Evolutionary conservation across 2,888 invertebrate species (phyloP), one percentile per base, ranked within the genome.

Genomic region (Agrotis segetum): DNA sequence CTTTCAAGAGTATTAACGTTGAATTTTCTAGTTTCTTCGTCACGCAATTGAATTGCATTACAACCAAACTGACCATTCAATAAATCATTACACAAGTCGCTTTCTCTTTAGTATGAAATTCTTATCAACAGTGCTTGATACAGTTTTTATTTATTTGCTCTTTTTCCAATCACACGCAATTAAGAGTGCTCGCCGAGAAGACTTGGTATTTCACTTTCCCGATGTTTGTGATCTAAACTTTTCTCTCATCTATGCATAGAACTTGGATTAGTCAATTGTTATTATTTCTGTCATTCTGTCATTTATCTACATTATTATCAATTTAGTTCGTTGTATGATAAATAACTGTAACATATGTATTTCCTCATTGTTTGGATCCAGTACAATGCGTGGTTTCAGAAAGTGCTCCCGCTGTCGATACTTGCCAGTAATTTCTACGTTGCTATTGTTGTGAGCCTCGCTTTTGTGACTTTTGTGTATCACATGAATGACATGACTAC

Each of bases 361-460:
- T 89, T 85, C 77, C 83, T 87, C 84, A 89, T 89, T 90, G 89
- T 90, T 87, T 83, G 83, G 76, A 69, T 81, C 79, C 82, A 76
- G 83, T 83, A 88, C 88, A 91, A 89, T 88, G 81, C 84, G 82
- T 87, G 88, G 88, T 88, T 90, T 88, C 85, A 78, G 87, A 90
- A 89, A 90, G 89, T 89, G 88, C 87, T 89, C 87, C 85, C 84
- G 82, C 83, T 88, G 86, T 90, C 89, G 88, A 90, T 90, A 89
- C 89, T 90, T 88, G 85, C 85, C 86, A 82, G 90, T 90, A 89
- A 91, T 91, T 91, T 89, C 89, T 87, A 88, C 87, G 87, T 87
- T 88, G 86, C 90, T 83, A 90, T 91, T 91, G 90, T 90, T 88
- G 81, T 82, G 85, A 85, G 85, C 75, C 82, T 83, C 87, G 82